Conservation (phyloP, 2,797 vertebrate species). For the Phrynocephalus forsythii region DNA sequence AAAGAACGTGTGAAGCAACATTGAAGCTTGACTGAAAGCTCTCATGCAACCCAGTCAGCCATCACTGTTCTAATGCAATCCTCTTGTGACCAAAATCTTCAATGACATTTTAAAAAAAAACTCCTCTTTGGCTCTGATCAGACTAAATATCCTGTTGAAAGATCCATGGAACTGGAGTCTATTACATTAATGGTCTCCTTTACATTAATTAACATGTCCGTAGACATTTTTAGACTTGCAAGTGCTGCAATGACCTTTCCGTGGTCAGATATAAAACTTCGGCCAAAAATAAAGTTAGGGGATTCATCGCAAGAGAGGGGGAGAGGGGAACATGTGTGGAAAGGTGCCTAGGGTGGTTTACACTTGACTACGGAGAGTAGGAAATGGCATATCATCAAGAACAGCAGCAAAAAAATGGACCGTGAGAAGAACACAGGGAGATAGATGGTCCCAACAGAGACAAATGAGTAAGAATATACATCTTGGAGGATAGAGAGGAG, state of each 20-base stretch:
- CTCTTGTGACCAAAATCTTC: not conserved
- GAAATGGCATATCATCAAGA: not conserved
- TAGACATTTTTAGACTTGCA: not conserved
- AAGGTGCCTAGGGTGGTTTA: not conserved
- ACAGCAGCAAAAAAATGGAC: not conserved
- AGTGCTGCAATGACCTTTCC: slow-evolving; percentile 18
- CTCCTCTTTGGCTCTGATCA: not conserved
- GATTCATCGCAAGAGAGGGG: not conserved
- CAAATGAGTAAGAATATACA: not conserved
- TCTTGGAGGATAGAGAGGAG: too few relatives aligned
- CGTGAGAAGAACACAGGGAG: not conserved
- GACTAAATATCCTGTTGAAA: not conserved
- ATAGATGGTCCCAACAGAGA: not conserved
- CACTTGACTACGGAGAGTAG: not conserved
- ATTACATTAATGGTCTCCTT: slow-evolving; percentile 17
- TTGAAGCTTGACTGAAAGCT: not conserved
- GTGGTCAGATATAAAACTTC: not conserved
- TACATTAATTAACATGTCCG: slow-evolving; percentile 16
- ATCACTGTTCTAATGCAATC: not conserved
- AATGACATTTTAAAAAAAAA: slow-evolving; percentile 1
- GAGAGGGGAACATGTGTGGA: not conserved
- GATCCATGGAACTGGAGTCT: not conserved
- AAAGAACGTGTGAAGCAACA: not conserved
- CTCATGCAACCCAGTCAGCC: not conserved
- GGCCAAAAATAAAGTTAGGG: not conserved